Evolutionary conservation across 2,113 vertebrate species (phyloP).

Genomic region (Ceuthmochares aereus): DNA sequence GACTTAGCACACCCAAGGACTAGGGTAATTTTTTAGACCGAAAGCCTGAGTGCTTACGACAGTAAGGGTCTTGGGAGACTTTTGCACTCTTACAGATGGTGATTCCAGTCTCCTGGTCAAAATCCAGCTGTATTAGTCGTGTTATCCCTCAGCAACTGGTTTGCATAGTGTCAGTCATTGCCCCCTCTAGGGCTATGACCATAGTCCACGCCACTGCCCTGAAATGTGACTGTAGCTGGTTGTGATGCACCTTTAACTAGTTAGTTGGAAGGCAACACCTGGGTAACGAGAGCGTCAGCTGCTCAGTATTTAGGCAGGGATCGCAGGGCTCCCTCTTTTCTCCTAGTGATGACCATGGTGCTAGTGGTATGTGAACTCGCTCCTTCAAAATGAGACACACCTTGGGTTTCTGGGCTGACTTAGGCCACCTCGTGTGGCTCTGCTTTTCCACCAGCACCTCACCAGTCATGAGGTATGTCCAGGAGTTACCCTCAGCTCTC

Average conservation of each 20-base stretch:
- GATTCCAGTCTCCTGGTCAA: not conserved
- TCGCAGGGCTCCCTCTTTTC: rapidly evolving
- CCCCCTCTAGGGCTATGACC: not conserved
- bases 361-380: rapidly evolving
- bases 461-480: not conserved
- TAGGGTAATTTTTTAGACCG: not conserved
- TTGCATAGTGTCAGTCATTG: not conserved
- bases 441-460: not conserved
- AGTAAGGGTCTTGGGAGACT: not conserved
- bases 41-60: not conserved
- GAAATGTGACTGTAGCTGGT: not conserved
- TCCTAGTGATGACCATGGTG: rapidly evolving
- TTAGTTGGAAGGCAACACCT: not conserved
- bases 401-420: not conserved
- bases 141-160: not conserved
- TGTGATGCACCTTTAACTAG: not conserved
- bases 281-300: not conserved
- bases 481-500: not conserved
- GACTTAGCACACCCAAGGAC: rapidly evolving
- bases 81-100: not conserved
- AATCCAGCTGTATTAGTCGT: not conserved
- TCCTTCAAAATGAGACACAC: rapidly evolving
- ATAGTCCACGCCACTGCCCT: not conserved
- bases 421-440: not conserved
- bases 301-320: not conserved